phyloP scores from a whole-genome alignment of 2,888 invertebrate genomes.

The Petrolisthes manimaculis region DNA sequence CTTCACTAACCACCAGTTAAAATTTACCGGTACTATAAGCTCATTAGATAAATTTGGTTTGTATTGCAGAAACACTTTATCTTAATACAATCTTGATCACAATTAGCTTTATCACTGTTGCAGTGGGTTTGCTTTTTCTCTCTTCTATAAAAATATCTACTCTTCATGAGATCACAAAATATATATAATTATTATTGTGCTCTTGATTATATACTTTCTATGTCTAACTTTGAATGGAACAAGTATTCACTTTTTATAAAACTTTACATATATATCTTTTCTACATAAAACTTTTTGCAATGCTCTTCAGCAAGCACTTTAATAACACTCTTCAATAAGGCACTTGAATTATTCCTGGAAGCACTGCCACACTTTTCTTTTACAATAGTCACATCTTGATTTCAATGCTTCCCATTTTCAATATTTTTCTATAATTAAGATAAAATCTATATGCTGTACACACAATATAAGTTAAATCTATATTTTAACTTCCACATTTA shows the following conservation, averaged over 20 bases:
- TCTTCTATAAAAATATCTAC: constrained; percentile 54
- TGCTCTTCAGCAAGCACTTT: constrained; percentile 33
- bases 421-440: not conserved
- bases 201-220: constrained; percentile 17
- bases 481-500: too few species aligned
- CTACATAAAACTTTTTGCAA: constrained; percentile 19
- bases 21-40: too few species aligned
- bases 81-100: not conserved
- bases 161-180: constrained; percentile 40
- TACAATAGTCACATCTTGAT: not conserved
- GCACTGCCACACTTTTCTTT: constrained; percentile 32
- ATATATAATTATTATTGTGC: constrained; percentile 28
- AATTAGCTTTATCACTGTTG: constrained; percentile 17
- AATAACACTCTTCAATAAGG: constrained; percentile 57
- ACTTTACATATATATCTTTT: constrained; percentile 17
- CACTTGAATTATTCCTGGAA: constrained; percentile 51
- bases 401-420: not conserved
- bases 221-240: constrained; percentile 17
- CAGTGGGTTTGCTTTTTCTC: constrained; percentile 23
- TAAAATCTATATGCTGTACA: too few species aligned
- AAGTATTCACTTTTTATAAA: constrained; percentile 14
- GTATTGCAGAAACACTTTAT: too few species aligned
- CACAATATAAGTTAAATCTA: too few species aligned
- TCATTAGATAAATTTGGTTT: too few species aligned
- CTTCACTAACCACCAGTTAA: too few species aligned